Base-by-base conservation (phyloP, 2,888 invertebrate species). In the Luperina nickerlii region DNA sequence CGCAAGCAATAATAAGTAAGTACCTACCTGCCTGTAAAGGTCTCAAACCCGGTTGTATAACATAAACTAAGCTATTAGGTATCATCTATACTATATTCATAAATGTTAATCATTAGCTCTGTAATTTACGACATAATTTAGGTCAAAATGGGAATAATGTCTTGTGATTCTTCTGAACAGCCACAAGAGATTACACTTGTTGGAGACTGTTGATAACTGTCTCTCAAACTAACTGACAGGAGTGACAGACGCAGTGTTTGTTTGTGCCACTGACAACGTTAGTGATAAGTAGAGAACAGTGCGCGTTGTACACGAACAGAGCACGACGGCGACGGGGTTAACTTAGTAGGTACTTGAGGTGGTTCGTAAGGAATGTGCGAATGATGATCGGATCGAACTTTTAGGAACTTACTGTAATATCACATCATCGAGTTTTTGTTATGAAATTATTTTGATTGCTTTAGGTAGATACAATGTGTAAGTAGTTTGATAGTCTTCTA, bases 181-280 rank as follows among this genome's bases (percentile, higher is more conserved):
- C 38, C 38, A 72, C 71, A 27, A 80, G 80, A 57, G 20, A n/a
- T 7, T 32, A 42, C 51, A 80, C 18, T 54, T n/a, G n/a, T 24
- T 38, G 20, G 11, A 13, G 42, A 6, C 42, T 54, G 38, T 62
- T 51, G 78, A 42, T 82, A 80, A 66, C 76, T 76, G 62, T 42
- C 27, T 20, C 24, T 62, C 32, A 42, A 63, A 69, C 15, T 27
- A 38, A n/a, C 45, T 76, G 81, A 76, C 75, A 32, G 66, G 8
- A 42, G 51, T 57, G 72, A 54, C 84, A 75, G 72, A 45, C 60
- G 18, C 57, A 51, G 42, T 78, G 74, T 75, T 68, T 77, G 76
- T 60, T 27, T 69, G 69, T 67, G 71, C 32, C 62, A 45, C 71
- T 38, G 74, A 65, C 15, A 32, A 54, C 42, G 62, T 38, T 70